Base-by-base conservation (phyloP, 2,888 invertebrate genomes). In the Trisateles emortualis region DNA sequence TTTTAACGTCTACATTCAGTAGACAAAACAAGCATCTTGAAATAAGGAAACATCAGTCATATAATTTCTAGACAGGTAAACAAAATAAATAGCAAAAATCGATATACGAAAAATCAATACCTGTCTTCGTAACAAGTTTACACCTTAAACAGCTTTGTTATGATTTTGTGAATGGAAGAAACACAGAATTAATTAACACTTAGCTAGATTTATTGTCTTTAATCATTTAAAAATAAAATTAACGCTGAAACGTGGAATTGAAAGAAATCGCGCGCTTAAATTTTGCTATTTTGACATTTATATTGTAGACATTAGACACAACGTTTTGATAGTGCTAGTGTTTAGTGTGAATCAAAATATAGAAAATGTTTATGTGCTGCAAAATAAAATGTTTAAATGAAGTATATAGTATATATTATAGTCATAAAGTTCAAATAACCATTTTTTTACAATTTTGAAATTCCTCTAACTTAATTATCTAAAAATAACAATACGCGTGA, bases 71-170 rank as follows among this genome's bases (percentile, higher is more conserved):
- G 32, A 14, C 1, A 3, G 16, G 17, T 39, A 13, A 42, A 42
- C 32, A 46, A 48, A 52, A 38, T 32, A 46, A 24, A 9, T 16
- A 2, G 26, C 11, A 0, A 51, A 55, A 58, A 70, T 66, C 59
- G 53, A 59, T 65, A 67, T n/a, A 40, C 9, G 4, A 48, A 52
- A 55, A 71, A 71, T 71, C 72, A 61, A 68, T 68, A 68, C 43
- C 44, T 49, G 71, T 39, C 44, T 47, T 11, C 16, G 10, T 9
- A 10, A 13, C 9, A 24, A 33, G 14, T 40, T 51, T 42, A 26
- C 19, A 17, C 10, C 32, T 43, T 14, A 1, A 9, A 39, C 11
- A 39, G 22, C 1, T 11, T 6, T 39, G 5, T 11, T 11, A 3
- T 10, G 22, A 11, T 13, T 39, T 6, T n/a, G 2, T 13, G 4